Conservation (phyloP, 2,113 vertebrate species). For the Semicossyphus pulcher region DNA sequence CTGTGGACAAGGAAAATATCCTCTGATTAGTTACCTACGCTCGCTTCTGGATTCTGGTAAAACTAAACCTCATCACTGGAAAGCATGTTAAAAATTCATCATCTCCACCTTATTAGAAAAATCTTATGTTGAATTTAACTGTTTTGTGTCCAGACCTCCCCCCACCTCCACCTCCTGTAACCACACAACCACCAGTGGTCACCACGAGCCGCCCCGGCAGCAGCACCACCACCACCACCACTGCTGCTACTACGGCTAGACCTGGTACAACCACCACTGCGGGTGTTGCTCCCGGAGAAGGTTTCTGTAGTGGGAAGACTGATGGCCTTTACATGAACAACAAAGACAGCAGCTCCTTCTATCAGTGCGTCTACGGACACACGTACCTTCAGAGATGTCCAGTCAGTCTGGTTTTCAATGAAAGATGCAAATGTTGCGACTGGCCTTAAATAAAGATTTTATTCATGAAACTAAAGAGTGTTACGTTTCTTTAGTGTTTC, state of each 20-base stretch:
- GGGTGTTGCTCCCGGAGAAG: conserved; percentile 11
- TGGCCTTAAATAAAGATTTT: conserved; percentile 51
- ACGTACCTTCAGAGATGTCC: conserved; percentile 48
- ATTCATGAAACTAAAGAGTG: background rate
- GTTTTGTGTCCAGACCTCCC: conserved; percentile 43
- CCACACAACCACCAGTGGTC: conserved; percentile 5
- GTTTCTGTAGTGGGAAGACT: conserved; percentile 61
- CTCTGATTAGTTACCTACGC: conserved; percentile 80
- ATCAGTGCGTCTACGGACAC: conserved; percentile 52
- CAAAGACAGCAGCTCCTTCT: conserved; percentile 45
- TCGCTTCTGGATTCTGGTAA: conserved; percentile 73
- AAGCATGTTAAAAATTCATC: background rate
- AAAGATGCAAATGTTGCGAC: conserved; percentile 67
- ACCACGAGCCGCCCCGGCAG: background rate
- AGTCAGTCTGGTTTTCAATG: conserved; percentile 55
- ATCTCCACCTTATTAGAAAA: too few relatives aligned
- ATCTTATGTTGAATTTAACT: background rate
- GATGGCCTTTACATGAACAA: conserved; percentile 60
- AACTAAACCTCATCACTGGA: background rate
- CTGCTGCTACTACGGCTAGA: background rate
- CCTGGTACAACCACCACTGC: background rate
- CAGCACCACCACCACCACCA: background rate
- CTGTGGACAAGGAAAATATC: conserved; percentile 82
- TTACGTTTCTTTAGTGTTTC: background rate
- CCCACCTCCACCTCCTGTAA: conserved; percentile 12